Conservation (phyloP, 2,113 vertebrate genomes). For the Xenopus laevis region DNA sequence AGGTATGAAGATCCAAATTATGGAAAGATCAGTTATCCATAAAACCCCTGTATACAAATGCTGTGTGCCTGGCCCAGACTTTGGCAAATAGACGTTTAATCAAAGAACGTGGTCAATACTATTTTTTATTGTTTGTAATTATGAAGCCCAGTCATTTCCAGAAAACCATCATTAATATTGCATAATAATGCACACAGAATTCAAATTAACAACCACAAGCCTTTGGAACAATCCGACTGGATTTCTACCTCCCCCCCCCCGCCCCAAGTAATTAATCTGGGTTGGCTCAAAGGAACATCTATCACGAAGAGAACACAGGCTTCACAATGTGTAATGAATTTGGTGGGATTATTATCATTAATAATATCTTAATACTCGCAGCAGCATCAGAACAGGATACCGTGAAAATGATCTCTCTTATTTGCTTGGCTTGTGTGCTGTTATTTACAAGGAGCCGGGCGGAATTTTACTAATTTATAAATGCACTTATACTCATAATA, state of each 20-base stretch:
- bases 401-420: neutral
- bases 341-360: conserved; percentile 36
- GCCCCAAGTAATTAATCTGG: conserved; percentile 39
- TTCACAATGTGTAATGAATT: conserved; percentile 35
- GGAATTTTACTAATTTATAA: neutral
- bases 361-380: conserved; percentile 27
- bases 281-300: conserved; percentile 22
- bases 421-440: no score
- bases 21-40: no score
- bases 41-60: no score
- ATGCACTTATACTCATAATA: no score
- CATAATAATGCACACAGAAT: conserved; percentile 42
- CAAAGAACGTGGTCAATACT: conserved; percentile 39
- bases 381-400: neutral
- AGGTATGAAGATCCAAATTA: no score
- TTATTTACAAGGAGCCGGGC: neutral
- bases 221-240: conserved; percentile 25
- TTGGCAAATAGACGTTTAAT: conserved; percentile 18
- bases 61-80: no score
- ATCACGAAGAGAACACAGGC: conserved; percentile 16
- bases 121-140: conserved; percentile 46
- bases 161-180: conserved; percentile 44
- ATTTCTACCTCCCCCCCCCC: neutral
- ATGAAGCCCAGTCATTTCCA: conserved; percentile 23
- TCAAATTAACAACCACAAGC: conserved; percentile 30